phyloP scores from a whole-genome alignment of 2,797 vertebrate species.

The Cyclopterus lumpus region DNA sequence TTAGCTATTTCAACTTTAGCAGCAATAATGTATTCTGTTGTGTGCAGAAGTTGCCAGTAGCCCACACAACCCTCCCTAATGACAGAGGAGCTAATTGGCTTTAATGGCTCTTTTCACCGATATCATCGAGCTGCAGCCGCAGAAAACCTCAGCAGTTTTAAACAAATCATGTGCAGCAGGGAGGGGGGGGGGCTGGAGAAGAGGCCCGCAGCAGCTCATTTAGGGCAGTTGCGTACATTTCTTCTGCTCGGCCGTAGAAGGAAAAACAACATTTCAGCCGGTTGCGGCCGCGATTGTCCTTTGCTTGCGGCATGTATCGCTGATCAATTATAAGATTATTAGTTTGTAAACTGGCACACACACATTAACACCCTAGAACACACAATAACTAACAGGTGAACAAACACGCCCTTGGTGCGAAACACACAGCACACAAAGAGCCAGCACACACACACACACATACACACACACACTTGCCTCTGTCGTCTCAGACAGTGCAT shows the following conservation, averaged over 20 bases:
- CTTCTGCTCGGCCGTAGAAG: neutral
- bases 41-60: conserved; percentile 66
- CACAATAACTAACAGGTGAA: conserved; percentile 68
- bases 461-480: conserved; percentile 14
- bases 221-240: neutral
- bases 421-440: conserved; percentile 10
- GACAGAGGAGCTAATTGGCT: conserved; percentile 80
- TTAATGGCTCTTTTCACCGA: conserved; percentile 79
- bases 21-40: conserved; percentile 64
- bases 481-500: conserved; percentile 51
- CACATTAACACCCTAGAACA: conserved; percentile 62
- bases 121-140: conserved; percentile 70
- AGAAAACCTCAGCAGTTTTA: conserved; percentile 77
- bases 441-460: conserved; percentile 1
- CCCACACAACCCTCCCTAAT: conserved; percentile 78
- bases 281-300: conserved; percentile 21
- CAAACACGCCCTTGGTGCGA: conserved; percentile 43
- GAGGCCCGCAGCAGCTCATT: conserved; percentile 3
- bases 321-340: conserved; percentile 53
- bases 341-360: conserved; percentile 34
- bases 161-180: conserved; percentile 55
- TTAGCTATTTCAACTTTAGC: conserved; percentile 57
- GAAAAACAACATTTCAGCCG: conserved; percentile 1
- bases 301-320: conserved; percentile 31
- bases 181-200: conserved; percentile 15